These are phyloP conservation scores for Bimastos eiseni DNA, from an alignment of 2,888 invertebrate genomes.

Conservation along the genomic window DNA sequence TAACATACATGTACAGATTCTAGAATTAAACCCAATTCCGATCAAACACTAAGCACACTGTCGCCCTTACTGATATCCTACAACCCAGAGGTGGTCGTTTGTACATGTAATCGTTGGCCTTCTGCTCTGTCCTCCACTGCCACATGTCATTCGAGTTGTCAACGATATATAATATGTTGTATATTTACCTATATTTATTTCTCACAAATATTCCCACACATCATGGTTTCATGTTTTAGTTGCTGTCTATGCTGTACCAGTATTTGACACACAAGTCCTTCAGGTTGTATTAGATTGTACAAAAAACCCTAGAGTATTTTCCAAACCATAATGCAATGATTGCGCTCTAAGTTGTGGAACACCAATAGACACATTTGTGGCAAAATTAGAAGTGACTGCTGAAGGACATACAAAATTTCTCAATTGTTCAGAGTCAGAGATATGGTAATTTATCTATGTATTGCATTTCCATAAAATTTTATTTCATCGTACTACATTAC, in stretches of 20 bases:
- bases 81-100: background rate
- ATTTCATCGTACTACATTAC: background rate
- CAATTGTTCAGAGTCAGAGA: background rate
- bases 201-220: background rate
- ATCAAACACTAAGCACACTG: background rate
- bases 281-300: too few species aligned
- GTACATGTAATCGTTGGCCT: background rate
- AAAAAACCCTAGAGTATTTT: too few species aligned
- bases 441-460: background rate
- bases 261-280: background rate
- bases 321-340: too few species aligned
- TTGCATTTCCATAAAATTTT: background rate
- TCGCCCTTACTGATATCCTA: background rate
- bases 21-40: background rate
- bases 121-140: background rate
- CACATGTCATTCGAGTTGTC: background rate
- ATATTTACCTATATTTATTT: background rate
- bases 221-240: background rate
- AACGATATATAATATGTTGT: too few species aligned
- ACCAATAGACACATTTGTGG: too few species aligned
- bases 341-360: too few species aligned
- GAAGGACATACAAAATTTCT: background rate
- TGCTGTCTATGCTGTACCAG: background rate
- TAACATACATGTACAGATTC: background rate
- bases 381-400: too few species aligned